phyloP scores from a whole-genome alignment of 1,140 invertebrate species.

The Scylla paramamosain region DNA sequence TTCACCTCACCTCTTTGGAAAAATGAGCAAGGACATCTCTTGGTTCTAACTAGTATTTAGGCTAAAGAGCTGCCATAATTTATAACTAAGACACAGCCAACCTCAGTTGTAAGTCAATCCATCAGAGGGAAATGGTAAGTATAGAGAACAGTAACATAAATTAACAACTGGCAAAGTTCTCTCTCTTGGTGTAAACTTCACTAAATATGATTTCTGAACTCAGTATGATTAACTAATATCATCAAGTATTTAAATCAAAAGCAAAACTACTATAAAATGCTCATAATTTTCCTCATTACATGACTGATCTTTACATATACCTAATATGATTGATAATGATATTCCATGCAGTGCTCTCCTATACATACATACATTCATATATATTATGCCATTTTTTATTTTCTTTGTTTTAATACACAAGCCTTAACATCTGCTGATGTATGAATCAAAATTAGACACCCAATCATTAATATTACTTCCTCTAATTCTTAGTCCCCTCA shows the following conservation, averaged over 20 bases:
- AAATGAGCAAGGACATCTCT: conserved; percentile 13
- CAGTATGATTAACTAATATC: neutral
- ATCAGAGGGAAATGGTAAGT: neutral
- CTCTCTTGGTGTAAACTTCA: neutral
- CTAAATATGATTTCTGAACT: neutral
- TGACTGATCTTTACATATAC: neutral
- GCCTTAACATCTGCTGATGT: neutral
- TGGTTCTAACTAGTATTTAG: neutral
- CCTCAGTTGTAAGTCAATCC: neutral
- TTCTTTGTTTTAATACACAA: neutral
- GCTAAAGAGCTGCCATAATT: conserved; percentile 21
- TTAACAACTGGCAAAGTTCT: neutral
- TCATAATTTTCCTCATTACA: neutral
- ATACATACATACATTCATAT: neutral
- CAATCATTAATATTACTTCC: neutral
- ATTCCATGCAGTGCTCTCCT: neutral
- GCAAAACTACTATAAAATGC: neutral
- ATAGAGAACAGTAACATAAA: neutral
- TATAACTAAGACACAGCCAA: conserved; percentile 23
- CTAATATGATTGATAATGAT: neutral
- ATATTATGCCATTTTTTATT: neutral
- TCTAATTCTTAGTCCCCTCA: neutral
- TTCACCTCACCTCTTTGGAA: conserved; percentile 18
- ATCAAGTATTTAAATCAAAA: neutral
- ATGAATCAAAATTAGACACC: too few relatives aligned